A percentile compares a stretch with the other conserved stretches of the same genome.
These are phyloP conservation scores for Hirtodrosophila cameraria DNA, from an alignment of 2,888 invertebrate genomes.

Conservation along the genomic window DNA sequence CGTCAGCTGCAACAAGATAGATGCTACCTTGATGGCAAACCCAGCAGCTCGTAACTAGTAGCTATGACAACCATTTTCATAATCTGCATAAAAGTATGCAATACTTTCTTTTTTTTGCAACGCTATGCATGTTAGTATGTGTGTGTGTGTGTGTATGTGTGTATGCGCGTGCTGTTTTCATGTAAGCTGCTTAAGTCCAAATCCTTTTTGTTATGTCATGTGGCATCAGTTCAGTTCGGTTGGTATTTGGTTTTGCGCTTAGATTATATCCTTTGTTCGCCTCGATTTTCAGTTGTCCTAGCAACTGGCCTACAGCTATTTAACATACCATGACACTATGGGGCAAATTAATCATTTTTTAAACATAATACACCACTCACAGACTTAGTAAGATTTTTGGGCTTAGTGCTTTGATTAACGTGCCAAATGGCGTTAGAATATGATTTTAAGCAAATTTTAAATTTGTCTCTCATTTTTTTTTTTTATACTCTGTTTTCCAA, in stretches of 20 bases:
- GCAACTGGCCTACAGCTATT: conserved; percentile 60
- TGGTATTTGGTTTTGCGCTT: conserved; percentile 13
- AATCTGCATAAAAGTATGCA: conserved; percentile 73
- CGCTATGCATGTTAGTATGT: conserved; percentile 1
- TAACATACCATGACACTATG: too few relatives aligned
- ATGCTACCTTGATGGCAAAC: conserved; percentile 39
- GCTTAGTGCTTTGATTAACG: too few relatives aligned
- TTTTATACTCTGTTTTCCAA: too few relatives aligned
- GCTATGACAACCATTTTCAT: conserved; percentile 58
- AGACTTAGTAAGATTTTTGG: too few relatives aligned
- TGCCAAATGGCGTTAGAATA: too few relatives aligned
- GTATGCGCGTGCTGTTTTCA: conserved; percentile 56
- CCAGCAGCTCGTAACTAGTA: conserved; percentile 24
- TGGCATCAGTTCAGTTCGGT: conserved; percentile 42
- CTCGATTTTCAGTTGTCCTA: conserved; percentile 46
- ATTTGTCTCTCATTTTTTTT: too few relatives aligned
- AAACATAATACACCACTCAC: too few relatives aligned
- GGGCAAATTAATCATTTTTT: too few relatives aligned
- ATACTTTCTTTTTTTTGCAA: conserved; percentile 50
- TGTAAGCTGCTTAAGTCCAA: conserved; percentile 73
- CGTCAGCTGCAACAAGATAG: conserved; percentile 58
- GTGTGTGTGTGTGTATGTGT: conserved; percentile 1
- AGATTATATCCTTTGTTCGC: conserved; percentile 23
- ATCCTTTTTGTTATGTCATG: conserved; percentile 74
- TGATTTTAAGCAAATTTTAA: too few relatives aligned